phyloP scores from a whole-genome alignment of 2,113 vertebrate genomes.

The Ophiodon elongatus region DNA sequence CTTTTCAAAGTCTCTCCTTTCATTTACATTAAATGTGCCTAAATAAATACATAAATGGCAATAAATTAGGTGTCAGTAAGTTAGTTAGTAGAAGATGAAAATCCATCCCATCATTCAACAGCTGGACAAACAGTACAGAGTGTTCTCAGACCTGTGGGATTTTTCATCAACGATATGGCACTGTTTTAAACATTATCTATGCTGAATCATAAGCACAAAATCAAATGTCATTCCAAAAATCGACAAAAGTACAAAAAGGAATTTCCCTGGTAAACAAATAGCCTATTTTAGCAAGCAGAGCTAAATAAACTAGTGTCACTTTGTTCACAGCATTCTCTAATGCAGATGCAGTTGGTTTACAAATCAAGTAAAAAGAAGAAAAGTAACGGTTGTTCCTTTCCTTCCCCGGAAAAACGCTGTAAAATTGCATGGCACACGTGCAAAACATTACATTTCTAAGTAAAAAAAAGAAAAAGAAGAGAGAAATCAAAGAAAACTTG shows the following conservation, averaged over 20 bases:
- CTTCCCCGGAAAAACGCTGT: conserved; percentile 60
- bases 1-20: conserved; percentile 39
- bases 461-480: conserved; percentile 65
- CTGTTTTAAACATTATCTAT: conserved; percentile 78
- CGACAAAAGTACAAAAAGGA: conserved; percentile 76
- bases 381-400: conserved; percentile 53
- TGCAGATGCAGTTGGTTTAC: conserved; percentile 78
- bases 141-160: conserved; percentile 69
- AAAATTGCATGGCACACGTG: conserved; percentile 85
- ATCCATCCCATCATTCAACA: conserved; percentile 59
- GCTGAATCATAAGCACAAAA: conserved; percentile 75
- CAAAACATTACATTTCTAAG: conserved; percentile 81
- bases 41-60: conserved; percentile 79
- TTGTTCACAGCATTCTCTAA: conserved; percentile 84
- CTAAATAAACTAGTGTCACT: conserved; percentile 83
- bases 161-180: conserved; percentile 83
- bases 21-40: conserved; percentile 74
- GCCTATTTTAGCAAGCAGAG: conserved; percentile 85
- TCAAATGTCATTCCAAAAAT: conserved; percentile 73
- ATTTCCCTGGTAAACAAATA: conserved; percentile 79
- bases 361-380: conserved; percentile 77
- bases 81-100: conserved; percentile 71
- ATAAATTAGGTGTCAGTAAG: conserved; percentile 78
- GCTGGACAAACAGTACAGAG: conserved; percentile 43
- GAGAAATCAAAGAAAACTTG: conserved; percentile 63